These are phyloP conservation scores for Gortyna flavago DNA, from an alignment of 2,888 invertebrate genomes.

Conservation along the genomic window DNA sequence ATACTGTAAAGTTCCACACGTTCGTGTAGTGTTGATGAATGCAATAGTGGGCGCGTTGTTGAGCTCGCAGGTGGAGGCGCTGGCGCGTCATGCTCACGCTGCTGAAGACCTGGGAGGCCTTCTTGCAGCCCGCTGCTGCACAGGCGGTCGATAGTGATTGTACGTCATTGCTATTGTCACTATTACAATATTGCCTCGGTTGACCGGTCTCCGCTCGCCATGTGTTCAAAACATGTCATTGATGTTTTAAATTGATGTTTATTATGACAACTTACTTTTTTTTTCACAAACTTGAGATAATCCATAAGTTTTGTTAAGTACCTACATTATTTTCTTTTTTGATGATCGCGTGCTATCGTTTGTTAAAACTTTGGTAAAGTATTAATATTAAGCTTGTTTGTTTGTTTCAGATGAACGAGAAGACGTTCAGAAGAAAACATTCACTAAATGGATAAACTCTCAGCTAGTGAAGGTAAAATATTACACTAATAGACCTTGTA, in stretches of 20 bases:
- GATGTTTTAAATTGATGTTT: neutral
- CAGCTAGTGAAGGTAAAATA: slow-evolving; percentile 93
- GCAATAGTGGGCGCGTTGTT: neutral
- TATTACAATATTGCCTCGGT: neutral
- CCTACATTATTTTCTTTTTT: neutral
- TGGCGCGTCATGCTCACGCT: slow-evolving; percentile 74
- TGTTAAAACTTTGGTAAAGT: neutral
- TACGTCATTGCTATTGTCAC: slow-evolving; percentile 21
- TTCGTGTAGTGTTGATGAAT: slow-evolving; percentile 23
- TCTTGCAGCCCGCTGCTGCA: slow-evolving; percentile 58
- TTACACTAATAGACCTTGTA: neutral
- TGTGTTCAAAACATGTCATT: slow-evolving; percentile 11
- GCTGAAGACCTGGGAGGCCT: slow-evolving; percentile 77
- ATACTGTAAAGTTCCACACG: neutral
- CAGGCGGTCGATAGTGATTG: slow-evolving; percentile 5
- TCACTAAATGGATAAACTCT: slow-evolving; percentile 97
- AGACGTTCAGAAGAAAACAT: slow-evolving; percentile 98
- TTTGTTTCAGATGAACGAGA: slow-evolving; percentile 95
- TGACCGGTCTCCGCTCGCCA: neutral
- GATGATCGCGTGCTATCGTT: no score
- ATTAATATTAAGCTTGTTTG: slow-evolving; percentile 40
- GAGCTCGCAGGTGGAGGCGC: slow-evolving; percentile 5
- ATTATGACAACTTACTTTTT: neutral
- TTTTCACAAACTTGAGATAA: neutral
- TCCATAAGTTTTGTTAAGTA: neutral